Percentiles rank a stretch among this genome's conserved stretches.
Evolutionary conservation across 2,797 vertebrate genomes (phyloP).

Genomic region (Otus scops): DNA sequence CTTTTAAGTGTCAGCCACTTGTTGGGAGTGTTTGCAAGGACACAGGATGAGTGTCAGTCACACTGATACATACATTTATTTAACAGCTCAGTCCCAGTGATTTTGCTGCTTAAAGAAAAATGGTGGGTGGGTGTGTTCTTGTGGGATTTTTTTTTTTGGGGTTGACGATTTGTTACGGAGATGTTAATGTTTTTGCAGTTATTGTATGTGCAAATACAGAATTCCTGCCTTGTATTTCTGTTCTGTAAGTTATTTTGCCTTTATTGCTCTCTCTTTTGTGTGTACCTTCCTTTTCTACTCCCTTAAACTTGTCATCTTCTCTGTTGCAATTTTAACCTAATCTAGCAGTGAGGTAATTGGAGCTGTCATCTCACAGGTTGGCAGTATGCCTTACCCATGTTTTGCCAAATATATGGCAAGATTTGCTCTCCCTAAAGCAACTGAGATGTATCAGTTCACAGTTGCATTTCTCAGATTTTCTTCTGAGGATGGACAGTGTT

Average conservation of each 20-base stretch:
- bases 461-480: not conserved
- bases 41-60: not conserved
- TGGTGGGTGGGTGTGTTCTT: not conserved
- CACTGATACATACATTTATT: not conserved
- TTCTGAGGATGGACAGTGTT: not conserved
- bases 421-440: not conserved
- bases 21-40: not conserved
- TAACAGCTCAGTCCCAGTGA: not conserved
- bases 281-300: not conserved
- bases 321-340: not conserved
- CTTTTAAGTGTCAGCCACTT: not conserved
- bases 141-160: too few relatives aligned
- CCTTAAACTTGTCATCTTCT: not conserved
- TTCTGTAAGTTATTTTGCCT: not conserved
- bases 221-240: not conserved
- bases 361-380: not conserved
- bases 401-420: not conserved
- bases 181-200: not conserved
- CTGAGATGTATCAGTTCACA: not conserved
- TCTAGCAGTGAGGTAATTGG: not conserved
- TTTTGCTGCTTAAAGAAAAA: not conserved
- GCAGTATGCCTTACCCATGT: not conserved
- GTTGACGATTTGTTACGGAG: not conserved
- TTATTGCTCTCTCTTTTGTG: not conserved
- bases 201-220: not conserved